These are phyloP conservation scores for Parotocinclus haroldoi DNA, from an alignment of 2,797 vertebrate genomes.

Conservation along the genomic window DNA sequence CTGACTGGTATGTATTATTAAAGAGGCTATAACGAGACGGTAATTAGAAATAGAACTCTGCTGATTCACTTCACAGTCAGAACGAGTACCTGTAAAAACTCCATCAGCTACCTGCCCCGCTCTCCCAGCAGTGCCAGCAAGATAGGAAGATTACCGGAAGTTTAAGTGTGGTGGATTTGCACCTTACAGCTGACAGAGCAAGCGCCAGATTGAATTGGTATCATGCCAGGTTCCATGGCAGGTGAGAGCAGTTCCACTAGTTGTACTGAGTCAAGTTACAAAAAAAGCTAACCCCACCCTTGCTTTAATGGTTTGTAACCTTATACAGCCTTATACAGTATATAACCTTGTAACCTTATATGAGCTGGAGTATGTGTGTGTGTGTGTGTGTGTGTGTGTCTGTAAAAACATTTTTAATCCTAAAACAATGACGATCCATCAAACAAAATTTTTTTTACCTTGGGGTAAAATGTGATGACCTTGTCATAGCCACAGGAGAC, in stretches of 20 bases:
- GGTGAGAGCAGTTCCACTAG: neutral
- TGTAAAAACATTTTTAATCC: no score
- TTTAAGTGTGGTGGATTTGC: slow-evolving; percentile 2
- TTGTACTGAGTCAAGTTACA: no score
- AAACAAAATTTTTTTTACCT: no score
- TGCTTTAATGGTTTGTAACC: no score
- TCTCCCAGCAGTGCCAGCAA: slow-evolving; percentile 11
- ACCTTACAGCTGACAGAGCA: slow-evolving; percentile 8
- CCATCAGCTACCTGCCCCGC: slow-evolving; percentile 11
- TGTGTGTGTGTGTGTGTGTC: no score
- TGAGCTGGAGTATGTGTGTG: no score
- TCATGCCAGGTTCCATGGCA: neutral
- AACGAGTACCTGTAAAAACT: slow-evolving; percentile 8
- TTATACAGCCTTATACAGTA: no score
- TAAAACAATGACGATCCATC: no score
- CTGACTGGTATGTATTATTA: neutral
- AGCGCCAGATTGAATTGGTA: slow-evolving; percentile 17
- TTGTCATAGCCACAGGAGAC: no score
- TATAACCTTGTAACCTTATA: no score
- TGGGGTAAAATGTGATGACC: no score
- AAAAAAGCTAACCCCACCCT: no score
- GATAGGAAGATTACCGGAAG: neutral
- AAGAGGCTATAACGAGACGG: neutral
- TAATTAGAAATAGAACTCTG: neutral
- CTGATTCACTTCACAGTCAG: slow-evolving; percentile 9